phyloP scores from a whole-genome alignment of 2,113 vertebrate genomes.

The Tyto alba region DNA sequence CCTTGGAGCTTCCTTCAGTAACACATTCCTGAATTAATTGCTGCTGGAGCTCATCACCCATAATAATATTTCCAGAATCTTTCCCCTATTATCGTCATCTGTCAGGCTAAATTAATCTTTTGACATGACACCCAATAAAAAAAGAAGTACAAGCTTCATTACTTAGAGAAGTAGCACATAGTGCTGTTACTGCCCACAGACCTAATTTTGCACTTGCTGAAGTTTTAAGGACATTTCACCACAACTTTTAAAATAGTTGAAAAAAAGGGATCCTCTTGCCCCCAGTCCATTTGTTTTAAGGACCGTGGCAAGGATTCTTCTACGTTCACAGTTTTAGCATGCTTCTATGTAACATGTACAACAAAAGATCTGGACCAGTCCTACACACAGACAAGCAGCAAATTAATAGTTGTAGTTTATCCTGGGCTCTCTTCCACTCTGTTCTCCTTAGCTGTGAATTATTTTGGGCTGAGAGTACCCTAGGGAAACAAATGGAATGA shows the following conservation, averaged over 20 bases:
- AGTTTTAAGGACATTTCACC: background rate
- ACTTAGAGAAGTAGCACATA: background rate
- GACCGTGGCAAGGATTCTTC: background rate
- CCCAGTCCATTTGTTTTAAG: background rate
- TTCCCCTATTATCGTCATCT: background rate
- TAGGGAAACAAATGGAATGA: background rate
- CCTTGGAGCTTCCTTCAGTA: background rate
- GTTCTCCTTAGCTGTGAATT: background rate
- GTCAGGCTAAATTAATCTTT: slow-evolving; percentile 10
- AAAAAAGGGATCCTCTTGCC: background rate
- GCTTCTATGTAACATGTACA: background rate
- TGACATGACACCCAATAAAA: background rate
- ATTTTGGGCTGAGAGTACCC: background rate
- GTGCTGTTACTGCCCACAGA: background rate
- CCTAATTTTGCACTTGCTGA: background rate
- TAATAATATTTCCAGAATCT: background rate
- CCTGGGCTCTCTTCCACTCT: background rate
- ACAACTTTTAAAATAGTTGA: background rate
- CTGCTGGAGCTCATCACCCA: background rate
- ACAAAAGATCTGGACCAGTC: background rate
- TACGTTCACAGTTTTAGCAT: background rate
- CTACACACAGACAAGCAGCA: background rate
- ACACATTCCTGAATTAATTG: slow-evolving; percentile 10
- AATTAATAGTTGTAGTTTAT: background rate
- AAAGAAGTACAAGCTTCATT: background rate